phyloP scores from a whole-genome alignment of 2,113 vertebrate species.

The Pangasianodon hypophthalmus region DNA sequence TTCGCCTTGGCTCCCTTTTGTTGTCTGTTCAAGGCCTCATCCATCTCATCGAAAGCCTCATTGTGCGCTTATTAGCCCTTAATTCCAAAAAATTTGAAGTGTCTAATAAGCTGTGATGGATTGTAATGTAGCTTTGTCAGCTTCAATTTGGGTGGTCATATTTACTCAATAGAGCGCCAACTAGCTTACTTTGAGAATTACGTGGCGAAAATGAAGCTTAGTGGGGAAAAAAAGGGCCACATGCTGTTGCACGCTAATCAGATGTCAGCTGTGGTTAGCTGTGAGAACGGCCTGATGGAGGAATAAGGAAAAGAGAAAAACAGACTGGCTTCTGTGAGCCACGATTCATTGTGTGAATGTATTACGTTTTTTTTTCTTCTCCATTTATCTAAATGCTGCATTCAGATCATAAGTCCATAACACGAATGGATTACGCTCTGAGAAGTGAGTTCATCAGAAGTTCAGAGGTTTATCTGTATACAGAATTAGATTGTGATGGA shows the following conservation, averaged over 20 bases:
- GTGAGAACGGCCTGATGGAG: slow-evolving; percentile 26
- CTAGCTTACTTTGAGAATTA: slow-evolving; percentile 53
- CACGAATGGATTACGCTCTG: not conserved
- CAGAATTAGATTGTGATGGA: not conserved
- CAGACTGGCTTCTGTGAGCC: slow-evolving; percentile 28
- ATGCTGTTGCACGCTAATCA: slow-evolving; percentile 55
- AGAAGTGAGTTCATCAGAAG: slow-evolving; percentile 9
- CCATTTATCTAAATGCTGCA: slow-evolving; percentile 25
- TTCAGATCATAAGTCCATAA: slow-evolving; percentile 18
- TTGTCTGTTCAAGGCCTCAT: slow-evolving; percentile 63
- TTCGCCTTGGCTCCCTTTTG: not conserved
- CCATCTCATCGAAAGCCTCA: slow-evolving; percentile 74
- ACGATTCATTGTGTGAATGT: slow-evolving; percentile 25
- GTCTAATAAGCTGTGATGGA: slow-evolving; percentile 82
- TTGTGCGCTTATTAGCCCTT: slow-evolving; percentile 75
- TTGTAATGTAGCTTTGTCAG: slow-evolving; percentile 80
- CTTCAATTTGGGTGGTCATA: slow-evolving; percentile 75
- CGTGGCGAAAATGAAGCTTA: slow-evolving; percentile 58
- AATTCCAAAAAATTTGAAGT: slow-evolving; percentile 78
- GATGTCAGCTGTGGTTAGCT: slow-evolving; percentile 55
- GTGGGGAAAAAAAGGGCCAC: slow-evolving; percentile 34
- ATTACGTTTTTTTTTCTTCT: not conserved
- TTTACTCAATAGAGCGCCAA: slow-evolving; percentile 67
- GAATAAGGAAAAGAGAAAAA: slow-evolving; percentile 7
- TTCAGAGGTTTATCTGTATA: slow-evolving; percentile 13